Evolutionary conservation across 2,888 invertebrate genomes (phyloP).

Genomic region (Herminia tarsipennalis): DNA sequence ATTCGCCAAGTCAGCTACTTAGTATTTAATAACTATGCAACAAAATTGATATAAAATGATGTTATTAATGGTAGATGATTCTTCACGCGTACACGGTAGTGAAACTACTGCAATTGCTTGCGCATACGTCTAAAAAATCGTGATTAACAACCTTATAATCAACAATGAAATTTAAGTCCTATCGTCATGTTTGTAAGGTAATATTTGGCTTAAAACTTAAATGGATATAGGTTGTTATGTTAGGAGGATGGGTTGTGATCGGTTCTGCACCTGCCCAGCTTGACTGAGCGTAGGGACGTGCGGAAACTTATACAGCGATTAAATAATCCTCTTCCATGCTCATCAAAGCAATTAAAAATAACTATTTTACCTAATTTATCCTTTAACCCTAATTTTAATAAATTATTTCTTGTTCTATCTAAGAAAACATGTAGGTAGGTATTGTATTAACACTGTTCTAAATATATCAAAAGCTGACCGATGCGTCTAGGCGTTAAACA

Average conservation of each 20-base stretch:
- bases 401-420: no score
- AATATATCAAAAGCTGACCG: no score
- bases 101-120: no score
- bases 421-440: no score
- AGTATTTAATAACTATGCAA: no score
- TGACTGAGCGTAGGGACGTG: slow-evolving; percentile 65
- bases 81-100: no score
- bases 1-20: no score
- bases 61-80: no score
- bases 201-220: slow-evolving; percentile 3
- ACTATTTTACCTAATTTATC: slow-evolving; percentile 25
- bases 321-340: slow-evolving; percentile 46
- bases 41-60: no score
- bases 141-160: slow-evolving; percentile 10
- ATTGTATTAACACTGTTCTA: no score
- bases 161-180: slow-evolving; percentile 14
- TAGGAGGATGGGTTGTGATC: slow-evolving; percentile 37
- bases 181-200: slow-evolving; percentile 2
- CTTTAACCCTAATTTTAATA: neutral
- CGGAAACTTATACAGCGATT: slow-evolving; percentile 53
- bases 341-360: slow-evolving; percentile 34
- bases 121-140: no score
- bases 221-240: slow-evolving; percentile 35
- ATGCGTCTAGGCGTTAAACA: no score
- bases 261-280: slow-evolving; percentile 64